Percentiles rank a stretch among this genome's conserved stretches.
phyloP scores from a whole-genome alignment of 2,113 vertebrate species.

The Calyptommatus sinebrachiatus region DNA sequence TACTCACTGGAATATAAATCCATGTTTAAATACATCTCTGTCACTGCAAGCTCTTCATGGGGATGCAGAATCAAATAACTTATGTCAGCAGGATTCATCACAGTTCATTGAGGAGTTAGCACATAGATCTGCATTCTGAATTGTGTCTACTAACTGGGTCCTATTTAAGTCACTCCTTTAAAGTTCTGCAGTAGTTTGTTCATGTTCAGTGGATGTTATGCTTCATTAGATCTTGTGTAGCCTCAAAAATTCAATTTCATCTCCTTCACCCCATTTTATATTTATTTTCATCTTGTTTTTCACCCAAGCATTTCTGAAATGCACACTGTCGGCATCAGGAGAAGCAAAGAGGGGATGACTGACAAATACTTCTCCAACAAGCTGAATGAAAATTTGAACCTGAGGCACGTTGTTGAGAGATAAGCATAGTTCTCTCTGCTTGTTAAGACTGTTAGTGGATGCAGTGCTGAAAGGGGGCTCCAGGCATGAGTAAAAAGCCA shows the following conservation, averaged over 20 bases:
- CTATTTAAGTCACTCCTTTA: neutral
- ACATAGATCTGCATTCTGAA: neutral
- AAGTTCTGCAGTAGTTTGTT: too few species aligned
- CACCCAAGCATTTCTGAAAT: neutral
- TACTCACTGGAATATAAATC: too few species aligned
- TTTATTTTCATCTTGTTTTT: neutral
- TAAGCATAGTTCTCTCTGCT: neutral
- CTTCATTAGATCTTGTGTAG: neutral
- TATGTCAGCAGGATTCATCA: too few species aligned
- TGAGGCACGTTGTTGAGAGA: neutral
- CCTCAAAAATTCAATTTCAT: neutral
- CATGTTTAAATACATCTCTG: too few species aligned
- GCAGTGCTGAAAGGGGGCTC: neutral
- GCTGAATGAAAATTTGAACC: neutral
- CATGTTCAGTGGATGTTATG: too few species aligned
- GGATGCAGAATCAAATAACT: too few species aligned
- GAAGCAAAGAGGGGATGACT: neutral
- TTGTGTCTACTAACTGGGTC: neutral
- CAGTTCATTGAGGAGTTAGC: neutral
- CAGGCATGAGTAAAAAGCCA: too few species aligned
- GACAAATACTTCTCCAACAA: neutral
- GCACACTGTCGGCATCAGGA: neutral
- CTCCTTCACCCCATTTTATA: neutral
- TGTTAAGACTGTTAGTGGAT: neutral
- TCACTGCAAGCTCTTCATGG: too few species aligned